Evolutionary conservation across 1,140 invertebrate species (phyloP).

Genomic region (Lamellibrachia luymesi): DNA sequence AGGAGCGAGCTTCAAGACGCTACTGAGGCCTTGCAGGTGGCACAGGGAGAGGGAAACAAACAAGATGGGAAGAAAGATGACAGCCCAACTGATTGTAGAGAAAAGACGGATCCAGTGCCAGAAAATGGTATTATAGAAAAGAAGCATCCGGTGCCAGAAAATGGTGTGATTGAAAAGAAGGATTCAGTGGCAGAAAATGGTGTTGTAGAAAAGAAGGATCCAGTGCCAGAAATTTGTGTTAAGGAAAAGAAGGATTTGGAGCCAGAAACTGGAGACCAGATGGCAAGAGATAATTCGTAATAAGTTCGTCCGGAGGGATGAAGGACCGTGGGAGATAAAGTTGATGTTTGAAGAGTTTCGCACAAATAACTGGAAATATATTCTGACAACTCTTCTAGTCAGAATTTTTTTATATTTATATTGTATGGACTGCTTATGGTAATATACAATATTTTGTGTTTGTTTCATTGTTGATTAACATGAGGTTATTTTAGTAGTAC

Average conservation of each 20-base stretch:
- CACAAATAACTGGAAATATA: conserved; percentile 1
- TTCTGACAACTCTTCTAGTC: background rate
- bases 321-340: background rate
- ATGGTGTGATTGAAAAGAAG: background rate
- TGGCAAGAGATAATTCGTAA: background rate
- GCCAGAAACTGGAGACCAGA: background rate
- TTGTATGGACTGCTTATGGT: background rate
- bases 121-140: background rate
- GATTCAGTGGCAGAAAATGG: background rate
- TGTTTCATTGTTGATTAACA: background rate
- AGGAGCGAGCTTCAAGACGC: background rate
- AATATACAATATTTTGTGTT: background rate
- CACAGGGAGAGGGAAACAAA: too few species aligned
- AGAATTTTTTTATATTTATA: background rate
- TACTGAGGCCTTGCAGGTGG: background rate
- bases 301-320: background rate
- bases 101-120: background rate
- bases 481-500: background rate
- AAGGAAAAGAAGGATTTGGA: background rate
- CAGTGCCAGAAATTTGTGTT: background rate
- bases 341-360: background rate
- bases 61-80: background rate
- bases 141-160: background rate
- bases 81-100: background rate
- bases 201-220: background rate